Conservation (phyloP, 2,888 invertebrate species). For the Julus scandinavius region DNA sequence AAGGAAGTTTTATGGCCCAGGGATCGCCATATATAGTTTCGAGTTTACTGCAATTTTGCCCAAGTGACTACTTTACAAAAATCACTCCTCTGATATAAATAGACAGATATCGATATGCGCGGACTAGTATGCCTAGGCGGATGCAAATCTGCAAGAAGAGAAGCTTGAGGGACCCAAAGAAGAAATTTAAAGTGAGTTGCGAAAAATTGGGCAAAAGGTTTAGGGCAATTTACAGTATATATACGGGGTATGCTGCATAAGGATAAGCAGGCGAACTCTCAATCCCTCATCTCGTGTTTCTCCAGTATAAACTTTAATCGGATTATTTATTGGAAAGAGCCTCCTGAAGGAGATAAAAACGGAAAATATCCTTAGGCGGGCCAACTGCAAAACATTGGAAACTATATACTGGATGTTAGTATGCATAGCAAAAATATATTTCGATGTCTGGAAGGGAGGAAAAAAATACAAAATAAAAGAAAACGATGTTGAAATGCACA, state of each 20-base stretch:
- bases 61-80: conserved; percentile 44
- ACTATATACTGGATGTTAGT: not conserved
- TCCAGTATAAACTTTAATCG: conserved; percentile 24
- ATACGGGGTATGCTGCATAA: not conserved
- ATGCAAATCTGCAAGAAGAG: conserved; percentile 16
- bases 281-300: conserved; percentile 36
- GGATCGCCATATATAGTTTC: conserved; percentile 1
- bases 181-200: conserved; percentile 19
- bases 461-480: not conserved
- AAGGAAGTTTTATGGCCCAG: not conserved
- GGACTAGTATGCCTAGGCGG: not conserved
- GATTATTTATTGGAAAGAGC: conserved; percentile 43
- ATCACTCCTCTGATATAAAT: conserved; percentile 45
- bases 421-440: not conserved
- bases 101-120: conserved; percentile 42
- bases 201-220: conserved; percentile 46
- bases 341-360: conserved; percentile 22
- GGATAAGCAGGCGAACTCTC: not conserved
- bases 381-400: not conserved
- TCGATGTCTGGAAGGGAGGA: not conserved
- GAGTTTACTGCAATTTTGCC: conserved; percentile 30
- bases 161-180: conserved; percentile 7
- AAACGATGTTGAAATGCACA: not conserved
- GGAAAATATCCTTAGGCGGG: conserved; percentile 4
- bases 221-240: conserved; percentile 7